phyloP scores from a whole-genome alignment of 2,113 vertebrate species.

The Ivindomyrus marchei region DNA sequence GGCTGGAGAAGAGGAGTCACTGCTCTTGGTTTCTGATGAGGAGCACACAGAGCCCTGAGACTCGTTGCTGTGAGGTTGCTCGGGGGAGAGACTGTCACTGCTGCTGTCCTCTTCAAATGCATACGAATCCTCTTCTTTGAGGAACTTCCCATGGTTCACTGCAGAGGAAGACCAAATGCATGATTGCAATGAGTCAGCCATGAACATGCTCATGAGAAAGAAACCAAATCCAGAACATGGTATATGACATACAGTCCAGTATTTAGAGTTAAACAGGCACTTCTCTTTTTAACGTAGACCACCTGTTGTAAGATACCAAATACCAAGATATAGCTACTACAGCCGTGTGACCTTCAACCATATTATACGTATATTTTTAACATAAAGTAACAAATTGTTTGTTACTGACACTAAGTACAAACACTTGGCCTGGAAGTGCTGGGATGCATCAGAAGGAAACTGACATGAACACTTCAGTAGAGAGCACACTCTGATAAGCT shows the following conservation, averaged over 20 bases:
- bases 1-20: conserved; percentile 52
- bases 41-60: conserved; percentile 67
- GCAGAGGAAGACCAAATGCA: conserved; percentile 9
- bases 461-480: conserved; percentile 59
- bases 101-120: conserved; percentile 95
- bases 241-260: not conserved
- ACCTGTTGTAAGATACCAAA: not conserved
- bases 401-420: conserved; percentile 41
- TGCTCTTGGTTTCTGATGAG: conserved; percentile 56
- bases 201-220: not conserved
- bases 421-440: conserved; percentile 56
- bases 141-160: conserved; percentile 79
- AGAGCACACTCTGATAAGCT: conserved; percentile 56
- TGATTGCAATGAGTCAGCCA: not conserved
- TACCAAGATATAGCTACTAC: not conserved
- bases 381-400: conserved; percentile 27
- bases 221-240: not conserved
- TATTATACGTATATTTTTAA: not conserved
- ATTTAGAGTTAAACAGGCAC: not conserved
- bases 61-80: conserved; percentile 74
- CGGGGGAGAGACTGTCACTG: conserved; percentile 83
- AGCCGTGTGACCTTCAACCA: not conserved
- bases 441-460: conserved; percentile 37
- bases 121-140: conserved; percentile 78
- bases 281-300: not conserved